Conservation (phyloP, 1,140 invertebrate genomes). For the Yoshiicerus persimilis region DNA sequence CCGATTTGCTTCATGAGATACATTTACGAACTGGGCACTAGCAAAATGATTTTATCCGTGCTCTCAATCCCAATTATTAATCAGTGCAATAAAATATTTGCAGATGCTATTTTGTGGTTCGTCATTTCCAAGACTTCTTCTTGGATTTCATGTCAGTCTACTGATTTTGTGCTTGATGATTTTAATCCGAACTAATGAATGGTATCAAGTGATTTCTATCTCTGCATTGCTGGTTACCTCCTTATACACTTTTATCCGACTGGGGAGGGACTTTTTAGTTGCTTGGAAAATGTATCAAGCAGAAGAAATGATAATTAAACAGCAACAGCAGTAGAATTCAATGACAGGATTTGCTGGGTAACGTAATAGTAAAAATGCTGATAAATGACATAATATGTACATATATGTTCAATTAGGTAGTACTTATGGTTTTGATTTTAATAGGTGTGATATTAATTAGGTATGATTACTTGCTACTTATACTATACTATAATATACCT, state of each 20-base stretch:
- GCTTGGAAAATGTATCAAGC: slow-evolving; percentile 77
- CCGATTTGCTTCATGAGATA: too few relatives aligned
- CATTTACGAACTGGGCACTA: too few relatives aligned
- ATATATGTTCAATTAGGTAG: too few relatives aligned
- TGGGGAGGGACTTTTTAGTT: slow-evolving; percentile 80
- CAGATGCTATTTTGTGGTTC: slow-evolving; percentile 87
- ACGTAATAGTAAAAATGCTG: too few relatives aligned
- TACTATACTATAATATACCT: too few relatives aligned
- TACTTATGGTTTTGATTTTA: too few relatives aligned
- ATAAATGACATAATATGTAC: too few relatives aligned
- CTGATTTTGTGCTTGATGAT: slow-evolving; percentile 76
- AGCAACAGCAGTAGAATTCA: background rate
- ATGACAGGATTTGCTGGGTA: background rate
- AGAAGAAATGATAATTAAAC: slow-evolving; percentile 63
- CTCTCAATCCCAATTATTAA: too few relatives aligned
- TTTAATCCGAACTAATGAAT: slow-evolving; percentile 75
- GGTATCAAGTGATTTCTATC: slow-evolving; percentile 87
- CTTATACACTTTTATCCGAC: slow-evolving; percentile 87
- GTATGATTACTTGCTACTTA: too few relatives aligned
- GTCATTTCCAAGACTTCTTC: slow-evolving; percentile 67
- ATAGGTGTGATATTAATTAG: too few relatives aligned
- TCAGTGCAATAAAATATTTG: slow-evolving; percentile 52
- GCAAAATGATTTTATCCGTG: too few relatives aligned
- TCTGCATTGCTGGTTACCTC: slow-evolving; percentile 76
- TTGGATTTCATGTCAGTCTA: slow-evolving; percentile 71